phyloP scores from a whole-genome alignment of 2,797 vertebrate genomes.

The Pterois miles region DNA sequence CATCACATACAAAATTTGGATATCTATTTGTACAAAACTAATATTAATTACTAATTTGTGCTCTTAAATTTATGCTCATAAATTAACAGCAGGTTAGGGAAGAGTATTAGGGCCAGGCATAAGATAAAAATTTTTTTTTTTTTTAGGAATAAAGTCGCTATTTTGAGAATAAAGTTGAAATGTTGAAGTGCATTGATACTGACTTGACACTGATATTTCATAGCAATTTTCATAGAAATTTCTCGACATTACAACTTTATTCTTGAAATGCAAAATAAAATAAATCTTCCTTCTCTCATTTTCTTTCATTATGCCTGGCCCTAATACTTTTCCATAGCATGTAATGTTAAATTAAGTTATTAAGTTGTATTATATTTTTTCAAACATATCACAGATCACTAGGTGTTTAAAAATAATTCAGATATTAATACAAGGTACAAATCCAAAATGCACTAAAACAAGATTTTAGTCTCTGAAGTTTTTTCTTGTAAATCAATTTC shows the following conservation, averaged over 20 bases:
- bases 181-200: no score
- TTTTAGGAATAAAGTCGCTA: neutral
- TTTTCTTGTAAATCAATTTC: neutral
- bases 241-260: no score
- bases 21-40: no score
- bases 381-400: neutral
- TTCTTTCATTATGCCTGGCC: no score
- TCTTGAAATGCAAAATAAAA: no score
- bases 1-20: no score
- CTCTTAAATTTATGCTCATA: neutral
- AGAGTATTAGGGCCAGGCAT: neutral
- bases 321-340: neutral
- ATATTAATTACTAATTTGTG: neutral
- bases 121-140: neutral
- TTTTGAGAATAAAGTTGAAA: neutral
- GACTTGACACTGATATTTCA: no score
- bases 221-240: no score
- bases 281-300: no score
- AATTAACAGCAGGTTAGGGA: neutral
- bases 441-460: neutral
- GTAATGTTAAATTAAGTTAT: neutral
- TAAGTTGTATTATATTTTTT: neutral
- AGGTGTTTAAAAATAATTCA: neutral
- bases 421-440: no score
- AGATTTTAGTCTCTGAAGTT: neutral